A percentile compares a stretch with the other conserved stretches of the same genome.
phyloP scores from a whole-genome alignment of 2,888 invertebrate genomes.

The Choreutis nemorana region DNA sequence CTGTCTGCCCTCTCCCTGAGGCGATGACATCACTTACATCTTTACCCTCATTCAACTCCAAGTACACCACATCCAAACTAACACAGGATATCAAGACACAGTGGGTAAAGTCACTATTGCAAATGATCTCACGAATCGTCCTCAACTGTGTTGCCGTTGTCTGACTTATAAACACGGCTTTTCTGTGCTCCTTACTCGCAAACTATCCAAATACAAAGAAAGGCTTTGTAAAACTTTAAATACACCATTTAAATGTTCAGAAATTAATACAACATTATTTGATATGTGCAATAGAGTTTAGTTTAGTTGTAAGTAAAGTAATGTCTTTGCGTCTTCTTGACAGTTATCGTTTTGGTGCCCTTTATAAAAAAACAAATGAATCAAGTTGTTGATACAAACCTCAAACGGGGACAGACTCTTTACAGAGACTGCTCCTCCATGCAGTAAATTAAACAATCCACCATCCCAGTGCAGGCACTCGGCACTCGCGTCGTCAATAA shows the following conservation, averaged over 20 bases:
- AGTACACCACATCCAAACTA: constrained; percentile 60
- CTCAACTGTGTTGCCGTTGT: constrained; percentile 60
- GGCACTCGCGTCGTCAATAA: constrained; percentile 68
- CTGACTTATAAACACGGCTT: constrained; percentile 66
- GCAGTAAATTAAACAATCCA: constrained; percentile 64
- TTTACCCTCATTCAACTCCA: constrained; percentile 41
- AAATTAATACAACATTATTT: not conserved
- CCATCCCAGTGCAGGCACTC: constrained; percentile 78
- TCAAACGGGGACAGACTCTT: constrained; percentile 72
- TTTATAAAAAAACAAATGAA: not conserved
- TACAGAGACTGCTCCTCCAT: constrained; percentile 69
- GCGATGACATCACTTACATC: constrained; percentile 40
- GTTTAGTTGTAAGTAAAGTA: not conserved
- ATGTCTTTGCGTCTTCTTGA: no score
- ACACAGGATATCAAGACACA: constrained; percentile 68
- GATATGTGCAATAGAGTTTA: not conserved
- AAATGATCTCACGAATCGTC: constrained; percentile 67
- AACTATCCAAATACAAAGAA: constrained; percentile 19
- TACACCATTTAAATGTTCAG: not conserved
- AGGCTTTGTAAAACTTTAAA: not conserved
- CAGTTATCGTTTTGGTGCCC: not conserved
- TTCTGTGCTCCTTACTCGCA: constrained; percentile 38
- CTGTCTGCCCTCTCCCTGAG: constrained; percentile 30
- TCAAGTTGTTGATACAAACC: constrained; percentile 29
- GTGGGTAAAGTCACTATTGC: constrained; percentile 67